Evolutionary conservation across 2,113 vertebrate genomes (phyloP).

Genomic region (Fregetta grallaria): DNA sequence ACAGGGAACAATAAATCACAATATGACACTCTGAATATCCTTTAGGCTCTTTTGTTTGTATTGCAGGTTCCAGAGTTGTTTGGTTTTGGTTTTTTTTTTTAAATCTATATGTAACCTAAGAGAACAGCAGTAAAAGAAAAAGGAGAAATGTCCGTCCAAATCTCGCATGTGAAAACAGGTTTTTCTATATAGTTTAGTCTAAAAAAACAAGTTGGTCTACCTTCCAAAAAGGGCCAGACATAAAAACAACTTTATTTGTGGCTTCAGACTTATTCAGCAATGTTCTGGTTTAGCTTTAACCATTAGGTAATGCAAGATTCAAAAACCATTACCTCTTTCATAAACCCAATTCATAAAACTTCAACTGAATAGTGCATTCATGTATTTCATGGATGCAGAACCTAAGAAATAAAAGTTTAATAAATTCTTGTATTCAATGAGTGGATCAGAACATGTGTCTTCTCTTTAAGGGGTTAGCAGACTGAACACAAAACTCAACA

Average conservation of each 20-base stretch:
- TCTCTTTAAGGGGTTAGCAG: background rate
- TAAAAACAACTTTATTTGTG: background rate
- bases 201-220: background rate
- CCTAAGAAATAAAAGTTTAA: background rate
- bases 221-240: background rate
- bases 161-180: background rate
- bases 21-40: background rate
- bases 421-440: background rate
- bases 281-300: background rate
- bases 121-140: background rate
- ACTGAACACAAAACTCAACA: background rate
- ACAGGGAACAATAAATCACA: background rate
- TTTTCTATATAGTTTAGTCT: conserved; percentile 11
- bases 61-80: background rate
- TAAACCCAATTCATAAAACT: background rate
- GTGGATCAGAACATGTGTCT: background rate
- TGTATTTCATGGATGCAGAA: background rate
- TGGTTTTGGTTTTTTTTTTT: background rate
- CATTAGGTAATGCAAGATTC: background rate
- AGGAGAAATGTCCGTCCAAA: background rate
- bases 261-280: background rate
- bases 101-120: background rate
- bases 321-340: background rate
- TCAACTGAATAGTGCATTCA: background rate
- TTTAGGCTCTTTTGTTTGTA: background rate